Percentiles rank a stretch among this genome's conserved stretches.
Evolutionary conservation across 2,888 invertebrate genomes (phyloP).

Genomic region (Plagodis dolabraria): DNA sequence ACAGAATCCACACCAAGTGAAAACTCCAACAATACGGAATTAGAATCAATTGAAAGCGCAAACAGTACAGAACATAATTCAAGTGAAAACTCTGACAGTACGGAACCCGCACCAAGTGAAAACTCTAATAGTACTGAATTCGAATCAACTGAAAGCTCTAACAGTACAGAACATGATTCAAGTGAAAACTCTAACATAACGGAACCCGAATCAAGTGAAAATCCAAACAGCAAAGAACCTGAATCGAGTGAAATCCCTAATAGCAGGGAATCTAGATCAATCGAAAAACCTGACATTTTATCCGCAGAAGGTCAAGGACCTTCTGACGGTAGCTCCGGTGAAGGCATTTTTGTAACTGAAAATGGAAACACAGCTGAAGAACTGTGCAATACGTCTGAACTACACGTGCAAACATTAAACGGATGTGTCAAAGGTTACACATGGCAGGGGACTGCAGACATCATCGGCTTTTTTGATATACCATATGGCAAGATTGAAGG

Average conservation of each 20-base stretch:
- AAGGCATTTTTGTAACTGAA: not conserved
- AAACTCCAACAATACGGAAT: too few relatives aligned
- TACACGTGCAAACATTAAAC: slow-evolving; percentile 48
- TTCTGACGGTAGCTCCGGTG: not conserved
- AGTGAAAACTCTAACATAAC: slow-evolving; percentile 12
- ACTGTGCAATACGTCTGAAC: not conserved
- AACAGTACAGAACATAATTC: not conserved
- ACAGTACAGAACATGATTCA: slow-evolving; percentile 1
- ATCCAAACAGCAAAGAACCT: slow-evolving; percentile 7
- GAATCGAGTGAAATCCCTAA: slow-evolving; percentile 4
- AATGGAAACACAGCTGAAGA: not conserved
- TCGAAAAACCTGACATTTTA: too few relatives aligned
- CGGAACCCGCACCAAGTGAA: too few relatives aligned
- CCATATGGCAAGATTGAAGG: slow-evolving; percentile 58
- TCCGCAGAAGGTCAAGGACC: too few relatives aligned
- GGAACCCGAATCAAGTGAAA: not conserved
- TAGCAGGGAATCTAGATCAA: too few relatives aligned
- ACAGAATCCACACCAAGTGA: too few relatives aligned
- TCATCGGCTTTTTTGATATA: slow-evolving; percentile 61
- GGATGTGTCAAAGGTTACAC: slow-evolving; percentile 54
- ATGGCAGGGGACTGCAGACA: slow-evolving; percentile 43
- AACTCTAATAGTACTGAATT: too few relatives aligned
- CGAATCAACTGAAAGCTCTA: not conserved
- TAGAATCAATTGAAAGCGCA: too few relatives aligned
- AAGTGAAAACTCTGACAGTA: not conserved